Evolutionary conservation across 2,113 vertebrate genomes (phyloP).

Genomic region (Alaudala cheleensis): DNA sequence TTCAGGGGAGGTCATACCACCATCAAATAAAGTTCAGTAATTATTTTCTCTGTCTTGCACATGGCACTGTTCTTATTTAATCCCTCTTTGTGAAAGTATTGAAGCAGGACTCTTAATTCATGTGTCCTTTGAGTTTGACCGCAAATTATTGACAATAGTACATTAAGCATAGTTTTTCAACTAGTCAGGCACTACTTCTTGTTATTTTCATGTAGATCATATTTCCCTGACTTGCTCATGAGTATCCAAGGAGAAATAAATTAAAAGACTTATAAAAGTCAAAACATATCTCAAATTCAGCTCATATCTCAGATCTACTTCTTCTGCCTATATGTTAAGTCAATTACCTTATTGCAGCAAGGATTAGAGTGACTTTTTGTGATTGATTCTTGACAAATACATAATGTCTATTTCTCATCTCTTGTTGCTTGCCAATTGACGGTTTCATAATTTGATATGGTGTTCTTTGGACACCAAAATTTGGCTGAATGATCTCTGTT

Average conservation of each 20-base stretch:
- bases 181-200: not conserved
- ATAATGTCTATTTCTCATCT: not conserved
- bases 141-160: not conserved
- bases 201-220: not conserved
- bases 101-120: not conserved
- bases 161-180: slow-evolving; percentile 5
- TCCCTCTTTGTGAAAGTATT: not conserved
- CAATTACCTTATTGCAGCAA: not conserved
- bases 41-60: not conserved
- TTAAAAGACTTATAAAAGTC: not conserved
- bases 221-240: not conserved
- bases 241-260: not conserved
- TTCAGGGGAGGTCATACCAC: not conserved
- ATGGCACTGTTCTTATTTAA: not conserved
- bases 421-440: not conserved
- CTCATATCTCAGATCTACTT: not conserved
- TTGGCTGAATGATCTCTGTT: not conserved
- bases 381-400: slow-evolving; percentile 2
- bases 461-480: not conserved
- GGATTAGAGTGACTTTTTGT: not conserved
- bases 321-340: not conserved
- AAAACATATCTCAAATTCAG: not conserved
- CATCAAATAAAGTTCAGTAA: not conserved
- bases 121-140: not conserved
- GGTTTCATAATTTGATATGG: not conserved